Evolutionary conservation across 2,113 vertebrate species (phyloP).

Genomic region (Ceyx margarethae): DNA sequence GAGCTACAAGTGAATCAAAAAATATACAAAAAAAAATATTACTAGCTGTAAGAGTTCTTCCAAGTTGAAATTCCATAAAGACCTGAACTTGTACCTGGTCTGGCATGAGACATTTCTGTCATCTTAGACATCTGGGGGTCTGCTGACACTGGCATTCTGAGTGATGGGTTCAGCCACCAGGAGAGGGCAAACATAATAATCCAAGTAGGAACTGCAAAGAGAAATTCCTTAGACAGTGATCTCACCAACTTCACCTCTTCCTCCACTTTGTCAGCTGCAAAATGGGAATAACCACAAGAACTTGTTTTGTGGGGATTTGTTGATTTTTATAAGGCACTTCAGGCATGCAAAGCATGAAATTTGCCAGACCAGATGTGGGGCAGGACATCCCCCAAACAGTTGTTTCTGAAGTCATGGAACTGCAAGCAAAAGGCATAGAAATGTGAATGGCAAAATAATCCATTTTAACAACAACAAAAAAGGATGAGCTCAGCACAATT

Average conservation of each 20-base stretch:
- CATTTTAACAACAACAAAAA: not conserved
- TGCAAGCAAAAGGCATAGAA: not conserved
- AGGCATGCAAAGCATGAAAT: accelerated
- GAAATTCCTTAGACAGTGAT: not conserved
- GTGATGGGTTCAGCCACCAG: not conserved
- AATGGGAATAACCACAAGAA: not conserved
- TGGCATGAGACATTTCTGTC: not conserved
- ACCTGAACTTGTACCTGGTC: not conserved
- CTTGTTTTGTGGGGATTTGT: not conserved
- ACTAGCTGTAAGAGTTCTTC: not conserved
- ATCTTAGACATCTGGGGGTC: not conserved
- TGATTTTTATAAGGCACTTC: not conserved
- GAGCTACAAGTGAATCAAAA: not conserved
- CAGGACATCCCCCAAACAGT: not conserved
- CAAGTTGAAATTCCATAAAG: not conserved
- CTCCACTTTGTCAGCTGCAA: not conserved
- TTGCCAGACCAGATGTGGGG: not conserved
- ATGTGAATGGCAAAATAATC: not conserved
- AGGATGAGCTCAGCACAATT: not conserved
- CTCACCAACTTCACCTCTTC: not conserved
- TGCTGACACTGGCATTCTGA: not conserved
- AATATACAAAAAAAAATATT: not conserved
- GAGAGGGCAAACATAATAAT: not conserved
- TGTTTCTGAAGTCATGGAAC: not conserved
- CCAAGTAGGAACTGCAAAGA: not conserved